Evolutionary conservation across 2,113 vertebrate genomes (phyloP), one percentile per base, ranked within the genome.

Genomic region (Chaenocephalus aceratus): DNA sequence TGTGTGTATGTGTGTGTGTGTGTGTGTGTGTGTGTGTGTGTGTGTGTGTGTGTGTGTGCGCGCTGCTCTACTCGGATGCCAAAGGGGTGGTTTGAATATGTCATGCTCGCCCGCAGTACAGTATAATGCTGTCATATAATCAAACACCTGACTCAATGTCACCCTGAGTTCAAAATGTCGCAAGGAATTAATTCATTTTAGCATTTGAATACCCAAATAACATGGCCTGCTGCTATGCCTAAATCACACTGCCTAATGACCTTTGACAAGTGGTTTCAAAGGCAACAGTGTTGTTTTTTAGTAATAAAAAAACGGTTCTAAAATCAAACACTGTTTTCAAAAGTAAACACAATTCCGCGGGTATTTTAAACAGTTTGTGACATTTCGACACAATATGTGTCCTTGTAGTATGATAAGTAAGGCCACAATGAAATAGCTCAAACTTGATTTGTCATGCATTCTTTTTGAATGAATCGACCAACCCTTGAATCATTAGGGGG

Each of bases 81-180:
- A 21, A 52, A 65, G 45, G 36, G 65, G 63, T 52, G 64, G 57
- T 72, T 60, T 64, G 48, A 81, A 68, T 41, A 80, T 30, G 21
- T 84, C 83, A 75, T 53, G 59, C 9, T 66, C 18, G 49, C 69
- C 69, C 53, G 68, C 72, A 80, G 61, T 52, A 65, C 12, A 48
- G 52, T 67, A 62, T 78, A 72, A 71, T 0, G 15, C 15, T 52
- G 62, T 77, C 79, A 73, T 16, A 49, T 60, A 72, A 65, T 21
- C 77, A 73, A 70, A 72, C 52, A 60, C 51, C 18, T 75, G 61
- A 63, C 60, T 70, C 16, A 1, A 26, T 64, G 72, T 77, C 65
- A 77, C 13, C 44, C 54, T 4, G 45, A 53, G 73, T 26, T 85
- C 62, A 75, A 74, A 82, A 74, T 10, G 45, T 52, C 80, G 53